Percentiles rank a stretch among this genome's conserved stretches.
phyloP scores from a whole-genome alignment of 2,888 invertebrate species.

The Euzetes globulus region DNA sequence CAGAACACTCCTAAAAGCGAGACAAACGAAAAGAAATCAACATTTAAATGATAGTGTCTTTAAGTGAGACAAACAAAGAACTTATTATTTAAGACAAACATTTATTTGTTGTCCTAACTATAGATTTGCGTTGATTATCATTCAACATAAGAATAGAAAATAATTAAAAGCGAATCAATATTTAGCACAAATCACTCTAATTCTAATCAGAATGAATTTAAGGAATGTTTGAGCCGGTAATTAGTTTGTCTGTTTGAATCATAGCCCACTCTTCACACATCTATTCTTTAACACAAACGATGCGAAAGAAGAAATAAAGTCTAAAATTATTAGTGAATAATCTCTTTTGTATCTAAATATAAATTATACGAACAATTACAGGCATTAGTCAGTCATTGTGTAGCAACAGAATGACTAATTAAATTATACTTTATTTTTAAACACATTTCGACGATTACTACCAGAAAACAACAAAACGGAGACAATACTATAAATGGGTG shows the following conservation, averaged over 20 bases:
- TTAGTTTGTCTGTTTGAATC: not conserved
- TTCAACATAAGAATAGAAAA: not conserved
- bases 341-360: conserved; percentile 20
- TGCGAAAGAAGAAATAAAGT: not conserved
- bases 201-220: conserved; percentile 4
- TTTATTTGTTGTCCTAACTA: not conserved
- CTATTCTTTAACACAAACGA: not conserved
- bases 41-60: too few species aligned
- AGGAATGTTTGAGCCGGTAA: not conserved
- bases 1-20: not conserved
- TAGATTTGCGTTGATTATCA: not conserved
- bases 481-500: conserved; percentile 9
- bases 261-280: not conserved
- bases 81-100: conserved; percentile 7
- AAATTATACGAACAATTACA: conserved; percentile 7
- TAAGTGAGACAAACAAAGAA: not conserved
- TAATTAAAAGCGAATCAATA: not conserved
- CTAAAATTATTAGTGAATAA: conserved; percentile 16
- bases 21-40: too few species aligned
- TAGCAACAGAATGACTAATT: conserved; percentile 9
- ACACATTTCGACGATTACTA: conserved; percentile 2
- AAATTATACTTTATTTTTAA: conserved; percentile 15
- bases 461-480: not conserved
- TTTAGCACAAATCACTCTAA: not conserved
- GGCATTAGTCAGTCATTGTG: conserved; percentile 14